Evolutionary conservation across 2,113 vertebrate genomes (phyloP).

Genomic region (Lophochroa leadbeateri): DNA sequence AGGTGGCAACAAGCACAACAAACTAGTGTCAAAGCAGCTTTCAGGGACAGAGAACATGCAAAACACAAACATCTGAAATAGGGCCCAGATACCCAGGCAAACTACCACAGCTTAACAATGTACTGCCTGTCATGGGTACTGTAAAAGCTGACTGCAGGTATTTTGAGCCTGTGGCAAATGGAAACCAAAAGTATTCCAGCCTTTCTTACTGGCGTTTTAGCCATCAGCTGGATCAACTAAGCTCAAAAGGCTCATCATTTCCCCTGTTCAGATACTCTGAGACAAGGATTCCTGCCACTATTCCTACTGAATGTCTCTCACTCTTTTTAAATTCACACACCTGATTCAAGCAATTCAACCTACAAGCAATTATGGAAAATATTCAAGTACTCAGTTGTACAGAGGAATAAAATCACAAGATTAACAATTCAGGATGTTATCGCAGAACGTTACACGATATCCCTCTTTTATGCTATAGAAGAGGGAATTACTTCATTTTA

Average conservation of each 20-base stretch:
- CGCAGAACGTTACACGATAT: fast-evolving
- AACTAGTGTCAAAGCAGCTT: neutral
- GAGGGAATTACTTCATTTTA: neutral
- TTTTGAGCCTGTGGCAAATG: neutral
- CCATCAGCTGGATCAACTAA: neutral
- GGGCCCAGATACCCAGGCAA: neutral
- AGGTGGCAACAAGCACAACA: neutral
- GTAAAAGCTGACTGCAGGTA: neutral
- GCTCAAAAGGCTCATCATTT: neutral
- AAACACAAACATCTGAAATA: neutral
- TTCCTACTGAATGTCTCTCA: neutral
- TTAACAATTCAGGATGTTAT: neutral
- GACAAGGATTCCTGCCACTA: neutral
- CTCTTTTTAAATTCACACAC: neutral
- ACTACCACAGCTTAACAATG: neutral
- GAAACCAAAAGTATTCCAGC: neutral
- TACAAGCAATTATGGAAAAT: neutral
- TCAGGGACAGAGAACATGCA: neutral
- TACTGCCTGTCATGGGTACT: neutral
- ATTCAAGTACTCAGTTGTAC: neutral
- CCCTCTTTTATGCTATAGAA: neutral
- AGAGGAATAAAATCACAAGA: neutral
- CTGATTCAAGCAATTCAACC: neutral
- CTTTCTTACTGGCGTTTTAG: neutral
- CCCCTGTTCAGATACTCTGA: neutral